Base-by-base conservation (phyloP, 2,797 vertebrate species). In the Sternarchorhynchus goeldii region DNA sequence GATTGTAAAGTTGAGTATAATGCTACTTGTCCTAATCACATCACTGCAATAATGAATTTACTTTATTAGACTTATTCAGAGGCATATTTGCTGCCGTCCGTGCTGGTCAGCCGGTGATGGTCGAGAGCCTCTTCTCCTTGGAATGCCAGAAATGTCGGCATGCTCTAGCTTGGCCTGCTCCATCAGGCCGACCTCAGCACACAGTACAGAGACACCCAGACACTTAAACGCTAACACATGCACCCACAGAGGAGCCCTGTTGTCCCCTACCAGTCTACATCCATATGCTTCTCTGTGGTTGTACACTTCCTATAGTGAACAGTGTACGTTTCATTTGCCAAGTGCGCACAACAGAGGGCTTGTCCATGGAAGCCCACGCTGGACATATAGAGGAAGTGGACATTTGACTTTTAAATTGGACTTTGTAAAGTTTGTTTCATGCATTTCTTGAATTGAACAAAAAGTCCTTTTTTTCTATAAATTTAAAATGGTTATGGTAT, bases 91-190 rank as follows among this genome's bases (percentile, higher is more conserved):
- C 55, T 39, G 57, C 6, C 58, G 25, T 25, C 25, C 25, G 25
- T 25, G 25, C 25, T 25, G 25, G 25, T 25, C 59, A 21, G 58
- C 50, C 78, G 41, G 69, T 60, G n/a, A 58, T 56, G 57, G 62
- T 36, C 4, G 55, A 79, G 67, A 36, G 53, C 57, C 41, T 62
- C 58, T 78, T n/a, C 53, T 70, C 36, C 18, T 59, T 50, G n/a
- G 82, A 68, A 86, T 85, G 73, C 72, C 63, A 69, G 53, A 82
- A 84, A 85, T 85, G 78, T 83, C 34, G 74, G 75, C 29, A 78
- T 69, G 72, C 31, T 25, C 62, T 69, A 73, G 68, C 50, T 69
- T 68, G 41, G 25, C 74, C 65, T 25, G 25, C 25, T 25, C 75
- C 34, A 36, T 77, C 64, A 56, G 58, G 45, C 66, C 62, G 55